Evolutionary conservation across 2,797 vertebrate species (phyloP), one percentile per base, ranked within the genome.

Genomic region (Megaceryle alcyon): DNA sequence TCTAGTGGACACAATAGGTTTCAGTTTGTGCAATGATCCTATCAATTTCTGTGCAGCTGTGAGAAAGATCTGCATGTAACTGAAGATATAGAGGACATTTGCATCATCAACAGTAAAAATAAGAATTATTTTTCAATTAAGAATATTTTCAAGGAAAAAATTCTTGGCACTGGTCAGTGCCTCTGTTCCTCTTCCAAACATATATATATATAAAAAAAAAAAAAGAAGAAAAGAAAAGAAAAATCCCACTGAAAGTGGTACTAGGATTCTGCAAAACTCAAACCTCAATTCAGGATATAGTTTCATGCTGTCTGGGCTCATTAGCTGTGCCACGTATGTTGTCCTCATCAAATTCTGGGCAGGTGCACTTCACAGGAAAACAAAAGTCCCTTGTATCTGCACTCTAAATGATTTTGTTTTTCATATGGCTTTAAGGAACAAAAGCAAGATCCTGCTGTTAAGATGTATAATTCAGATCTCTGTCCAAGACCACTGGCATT

Each of bases 1-100:
- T 95, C 49, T 91, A 37, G 60, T 89, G 76, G 84, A 96, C 93
- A 95, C 89, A 96, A 93, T 86, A 91, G 72, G 65, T 94, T 96
- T 97, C 94, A 88, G 91, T 92, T 92, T 94, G 69, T 92, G 79
- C 69, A 83, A 75, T 31, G 65, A 92, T 96, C 86, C 91, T 95
- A 94, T 92, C 90, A 43, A 73, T 91, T 94, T 95, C 94, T 93
- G 70, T 51, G 78, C 86, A 96, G 96, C 90, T 96, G 92, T 92
- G 91, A 86, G 92, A 65, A 70, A 88, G 44, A 90, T 49, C 88
- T 88, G 44, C 44, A 94, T 70, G 91, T 88, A 86, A 94, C 80
- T 80, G 87, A 92, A 95, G 77, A 91, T 88, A 65, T 11, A 44
- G 22, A 92, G 41, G 69, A 69, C 39, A 53, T 72, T 65, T 78